Conservation (phyloP, 1,140 invertebrate genomes). For the Cecropterus lyciades region DNA sequence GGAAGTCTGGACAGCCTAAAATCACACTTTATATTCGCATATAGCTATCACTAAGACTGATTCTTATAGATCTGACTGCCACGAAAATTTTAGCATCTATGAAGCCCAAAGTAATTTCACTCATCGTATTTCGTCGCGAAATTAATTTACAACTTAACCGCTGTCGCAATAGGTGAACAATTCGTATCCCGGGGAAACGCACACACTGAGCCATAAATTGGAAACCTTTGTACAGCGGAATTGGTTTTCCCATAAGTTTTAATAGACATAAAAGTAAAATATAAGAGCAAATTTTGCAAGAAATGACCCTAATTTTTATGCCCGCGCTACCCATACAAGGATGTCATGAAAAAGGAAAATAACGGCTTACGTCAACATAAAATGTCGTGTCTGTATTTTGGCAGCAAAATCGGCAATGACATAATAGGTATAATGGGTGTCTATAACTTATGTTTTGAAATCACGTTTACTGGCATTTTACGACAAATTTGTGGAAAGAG, state of each 20-base stretch:
- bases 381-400: constrained; percentile 5
- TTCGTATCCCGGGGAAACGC: constrained; percentile 45
- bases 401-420: not conserved
- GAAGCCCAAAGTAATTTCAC: constrained; percentile 34
- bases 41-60: too few species aligned
- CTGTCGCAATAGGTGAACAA: constrained; percentile 37
- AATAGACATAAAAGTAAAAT: constrained; percentile 33
- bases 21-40: too few species aligned
- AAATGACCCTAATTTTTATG: constrained; percentile 15
- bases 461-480: not conserved
- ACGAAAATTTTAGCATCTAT: not conserved
- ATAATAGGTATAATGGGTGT: not conserved
- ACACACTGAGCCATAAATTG: constrained; percentile 58
- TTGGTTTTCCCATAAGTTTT: constrained; percentile 56
- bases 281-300: constrained; percentile 37
- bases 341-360: constrained; percentile 7
- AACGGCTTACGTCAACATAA: not conserved
- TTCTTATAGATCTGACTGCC: too few species aligned
- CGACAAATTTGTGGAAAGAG: not conserved
- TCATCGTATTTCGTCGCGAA: constrained; percentile 43
- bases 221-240: constrained; percentile 58
- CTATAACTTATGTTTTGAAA: not conserved
- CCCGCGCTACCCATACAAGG: not conserved
- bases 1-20: too few species aligned
- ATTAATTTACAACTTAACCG: constrained; percentile 52